These are phyloP conservation scores for Chamaea fasciata DNA, from an alignment of 2,113 vertebrate species.

Conservation along the genomic window DNA sequence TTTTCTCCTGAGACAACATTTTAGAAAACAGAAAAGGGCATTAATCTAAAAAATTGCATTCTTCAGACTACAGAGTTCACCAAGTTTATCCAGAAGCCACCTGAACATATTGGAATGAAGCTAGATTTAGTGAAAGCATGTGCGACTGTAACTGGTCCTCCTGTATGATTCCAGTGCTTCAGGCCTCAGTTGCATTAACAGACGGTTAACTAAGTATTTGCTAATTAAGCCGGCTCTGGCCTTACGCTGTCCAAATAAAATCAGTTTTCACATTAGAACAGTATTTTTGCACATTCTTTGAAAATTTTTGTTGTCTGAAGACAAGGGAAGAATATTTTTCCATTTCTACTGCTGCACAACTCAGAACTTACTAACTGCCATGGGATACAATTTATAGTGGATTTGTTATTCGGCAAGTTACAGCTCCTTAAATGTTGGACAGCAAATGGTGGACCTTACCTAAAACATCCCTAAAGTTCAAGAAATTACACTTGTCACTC, in stretches of 20 bases:
- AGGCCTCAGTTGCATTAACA: neutral
- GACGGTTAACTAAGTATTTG: neutral
- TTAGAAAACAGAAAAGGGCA: neutral
- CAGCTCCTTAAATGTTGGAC: conserved; percentile 37
- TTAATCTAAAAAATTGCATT: neutral
- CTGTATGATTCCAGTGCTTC: neutral
- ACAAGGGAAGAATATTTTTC: conserved; percentile 9
- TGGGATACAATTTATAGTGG: neutral
- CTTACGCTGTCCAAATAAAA: neutral
- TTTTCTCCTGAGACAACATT: neutral
- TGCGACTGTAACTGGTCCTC: neutral
- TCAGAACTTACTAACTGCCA: neutral
- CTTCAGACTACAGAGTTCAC: neutral
- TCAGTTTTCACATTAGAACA: neutral
- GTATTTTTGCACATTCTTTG: neutral
- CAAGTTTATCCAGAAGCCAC: neutral
- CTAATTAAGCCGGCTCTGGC: neutral
- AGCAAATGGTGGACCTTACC: conserved; percentile 30
- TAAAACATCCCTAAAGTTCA: conserved; percentile 47
- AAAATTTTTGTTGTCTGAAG: neutral
- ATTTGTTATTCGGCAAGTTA: neutral
- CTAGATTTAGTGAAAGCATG: neutral
- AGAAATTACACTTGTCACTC: conserved; percentile 41
- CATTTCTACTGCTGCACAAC: neutral
- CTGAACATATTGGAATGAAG: neutral